Base-by-base conservation (phyloP, 2,113 vertebrate genomes). In the Camelus bactrianus region DNA sequence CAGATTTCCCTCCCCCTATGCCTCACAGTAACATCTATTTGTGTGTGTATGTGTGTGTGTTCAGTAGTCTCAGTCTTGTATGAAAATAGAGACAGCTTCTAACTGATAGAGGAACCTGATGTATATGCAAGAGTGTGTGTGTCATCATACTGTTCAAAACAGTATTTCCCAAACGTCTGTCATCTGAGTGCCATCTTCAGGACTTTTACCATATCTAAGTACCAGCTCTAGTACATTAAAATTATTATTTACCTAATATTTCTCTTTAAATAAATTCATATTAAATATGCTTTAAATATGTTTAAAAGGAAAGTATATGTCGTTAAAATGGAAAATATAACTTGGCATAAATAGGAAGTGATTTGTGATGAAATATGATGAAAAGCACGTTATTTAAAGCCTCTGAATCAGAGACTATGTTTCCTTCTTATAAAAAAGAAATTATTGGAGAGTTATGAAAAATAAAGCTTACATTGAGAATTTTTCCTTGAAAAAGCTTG, bases 181-280 rank as follows among this genome's bases (percentile, higher is more conserved):
- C 64, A 50, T 79, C 48, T 96, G 79, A 94, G 46, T 95, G 60
- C 65, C 17, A 72, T 67, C 67, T 93, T 94, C 24, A 91, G 54
- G 58, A 77, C 17, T 87, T 89, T 35, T 28, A 48, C 52, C n/a
- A 42, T 89, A 73, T 67, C 28, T 54, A 52, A 64, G 7, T n/a
- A 76, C 17, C 30, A 30, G 22, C 9, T 76, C 7, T 52, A 58
- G 28, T 79, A 16, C 13, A 58, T 62, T 81, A 52, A 77, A 79
- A 81, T 17, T 38, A 50, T 77, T 65, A 46, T 85, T 82, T 91
- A n/a, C 2, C 32, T 86, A 85, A 48, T 1, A 77, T 56, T 56
- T 69, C 22, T 92, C 2, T 85, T 92, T 80, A 69, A 76, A 54
- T 69, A 70, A 60, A n/a, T 65, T 89, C 32, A 81, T 1, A 26